A percentile compares a stretch with the other conserved stretches of the same genome.
Evolutionary conservation across 1,140 invertebrate species (phyloP).

Genomic region (Drosophila persimilis): DNA sequence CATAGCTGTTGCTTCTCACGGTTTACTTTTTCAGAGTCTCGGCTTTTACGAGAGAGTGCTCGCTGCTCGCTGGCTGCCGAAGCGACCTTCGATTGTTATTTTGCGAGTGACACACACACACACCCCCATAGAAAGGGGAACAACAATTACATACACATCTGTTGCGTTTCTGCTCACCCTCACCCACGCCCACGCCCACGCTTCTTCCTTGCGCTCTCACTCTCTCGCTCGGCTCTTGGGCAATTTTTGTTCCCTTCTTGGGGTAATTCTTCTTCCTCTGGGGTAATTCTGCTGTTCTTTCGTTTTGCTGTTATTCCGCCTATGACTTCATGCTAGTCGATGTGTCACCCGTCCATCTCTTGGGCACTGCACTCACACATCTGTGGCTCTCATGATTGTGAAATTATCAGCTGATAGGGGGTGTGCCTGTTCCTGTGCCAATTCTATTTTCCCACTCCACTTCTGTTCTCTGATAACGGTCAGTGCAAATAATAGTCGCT

Average conservation of each 20-base stretch:
- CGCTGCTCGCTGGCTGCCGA: too few relatives aligned
- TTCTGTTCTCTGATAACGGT: conserved; percentile 10
- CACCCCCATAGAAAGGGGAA: conserved; percentile 1
- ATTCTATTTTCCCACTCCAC: conserved; percentile 25
- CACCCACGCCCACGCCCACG: background rate
- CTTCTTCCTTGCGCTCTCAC: background rate
- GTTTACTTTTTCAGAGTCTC: conserved; percentile 68
- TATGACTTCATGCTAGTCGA: conserved; percentile 34
- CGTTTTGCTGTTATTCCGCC: conserved; percentile 1
- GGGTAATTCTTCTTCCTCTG: too few relatives aligned
- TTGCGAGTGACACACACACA: background rate
- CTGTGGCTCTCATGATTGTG: conserved; percentile 4
- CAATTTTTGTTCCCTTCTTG: conserved; percentile 1
- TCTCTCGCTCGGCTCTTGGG: background rate
- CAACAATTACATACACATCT: conserved; percentile 31
- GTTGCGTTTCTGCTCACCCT: conserved; percentile 7
- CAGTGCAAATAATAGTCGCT: conserved; percentile 7
- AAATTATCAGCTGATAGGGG: conserved; percentile 13
- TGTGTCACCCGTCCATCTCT: conserved; percentile 25
- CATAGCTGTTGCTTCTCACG: conserved; percentile 64
- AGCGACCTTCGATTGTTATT: conserved; percentile 30
- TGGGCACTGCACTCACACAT: conserved; percentile 26
- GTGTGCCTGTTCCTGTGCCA: conserved; percentile 2
- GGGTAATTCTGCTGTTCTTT: background rate
- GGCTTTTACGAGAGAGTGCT: conserved; percentile 23